phyloP scores from a whole-genome alignment of 92 coral and sea anemone species.

The Palythoa grandiflora region DNA sequence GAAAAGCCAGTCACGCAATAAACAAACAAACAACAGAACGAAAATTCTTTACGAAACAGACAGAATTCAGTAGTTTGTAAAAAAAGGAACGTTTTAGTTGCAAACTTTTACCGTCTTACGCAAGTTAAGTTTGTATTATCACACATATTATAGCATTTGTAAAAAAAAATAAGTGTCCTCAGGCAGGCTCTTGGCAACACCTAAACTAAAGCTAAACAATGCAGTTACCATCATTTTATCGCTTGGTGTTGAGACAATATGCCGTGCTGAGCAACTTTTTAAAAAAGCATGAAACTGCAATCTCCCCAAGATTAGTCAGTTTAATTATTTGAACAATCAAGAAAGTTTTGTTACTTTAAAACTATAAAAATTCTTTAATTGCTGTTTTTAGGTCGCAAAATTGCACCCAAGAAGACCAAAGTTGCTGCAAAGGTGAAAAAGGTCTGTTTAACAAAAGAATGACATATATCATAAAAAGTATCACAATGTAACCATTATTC shows the following conservation, averaged over 20 bases:
- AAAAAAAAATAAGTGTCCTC: neutral
- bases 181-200: neutral
- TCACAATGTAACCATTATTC: neutral
- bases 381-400: conserved; percentile 21
- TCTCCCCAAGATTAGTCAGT: neutral
- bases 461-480: neutral
- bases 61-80: neutral
- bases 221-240: neutral
- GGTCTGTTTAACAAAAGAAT: neutral
- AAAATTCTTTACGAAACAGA: neutral
- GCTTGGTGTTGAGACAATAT: no score
- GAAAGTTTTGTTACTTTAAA: neutral
- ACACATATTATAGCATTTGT: neutral
- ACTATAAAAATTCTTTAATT: neutral
- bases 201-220: neutral
- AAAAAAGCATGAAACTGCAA: neutral
- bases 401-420: conserved; percentile 42
- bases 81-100: neutral
- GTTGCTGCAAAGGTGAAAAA: conserved; percentile 41
- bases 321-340: neutral
- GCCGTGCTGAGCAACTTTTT: neutral
- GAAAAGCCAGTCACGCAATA: neutral
- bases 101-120: neutral
- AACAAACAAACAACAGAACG: neutral
- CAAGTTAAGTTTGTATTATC: neutral